Conservation (phyloP, 1,140 invertebrate genomes). For the Drosophila santomea region DNA sequence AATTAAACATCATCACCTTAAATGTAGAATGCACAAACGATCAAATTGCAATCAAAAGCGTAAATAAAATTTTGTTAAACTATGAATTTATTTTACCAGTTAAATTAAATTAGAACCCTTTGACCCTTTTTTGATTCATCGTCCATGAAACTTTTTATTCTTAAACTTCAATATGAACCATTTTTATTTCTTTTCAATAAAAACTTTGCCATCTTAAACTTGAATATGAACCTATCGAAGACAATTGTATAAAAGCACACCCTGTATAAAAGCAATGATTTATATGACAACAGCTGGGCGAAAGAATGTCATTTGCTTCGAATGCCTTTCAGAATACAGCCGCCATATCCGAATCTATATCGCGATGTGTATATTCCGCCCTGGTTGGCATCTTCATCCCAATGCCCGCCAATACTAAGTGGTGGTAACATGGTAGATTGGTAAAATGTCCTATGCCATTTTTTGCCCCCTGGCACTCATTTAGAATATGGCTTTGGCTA, state of each 20-base stretch:
- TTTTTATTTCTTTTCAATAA: too few species aligned
- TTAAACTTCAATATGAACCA: neutral
- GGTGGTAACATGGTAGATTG: conserved; percentile 1
- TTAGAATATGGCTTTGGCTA: conserved; percentile 26
- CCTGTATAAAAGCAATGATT: conserved; percentile 70
- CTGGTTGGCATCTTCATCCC: conserved; percentile 14
- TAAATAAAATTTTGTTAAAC: too few species aligned
- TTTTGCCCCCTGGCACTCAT: conserved; percentile 30
- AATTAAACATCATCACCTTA: too few species aligned
- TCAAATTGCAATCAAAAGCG: too few species aligned
- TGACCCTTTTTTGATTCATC: too few species aligned
- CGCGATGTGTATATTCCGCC: conserved; percentile 33
- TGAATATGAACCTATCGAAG: neutral
- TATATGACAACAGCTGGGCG: conserved; percentile 74
- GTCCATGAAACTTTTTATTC: neutral
- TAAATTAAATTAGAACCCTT: too few species aligned
- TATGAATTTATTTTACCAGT: too few species aligned
- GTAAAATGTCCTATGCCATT: conserved; percentile 39
- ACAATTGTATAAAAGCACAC: conserved; percentile 28
- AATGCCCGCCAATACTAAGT: conserved; percentile 13
- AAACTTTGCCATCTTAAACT: neutral
- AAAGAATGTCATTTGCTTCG: conserved; percentile 69
- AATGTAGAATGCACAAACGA: too few species aligned
- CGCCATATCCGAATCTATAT: conserved; percentile 47
- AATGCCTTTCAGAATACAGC: conserved; percentile 47